phyloP scores from a whole-genome alignment of 2,888 invertebrate genomes.

The Graphium colonna region DNA sequence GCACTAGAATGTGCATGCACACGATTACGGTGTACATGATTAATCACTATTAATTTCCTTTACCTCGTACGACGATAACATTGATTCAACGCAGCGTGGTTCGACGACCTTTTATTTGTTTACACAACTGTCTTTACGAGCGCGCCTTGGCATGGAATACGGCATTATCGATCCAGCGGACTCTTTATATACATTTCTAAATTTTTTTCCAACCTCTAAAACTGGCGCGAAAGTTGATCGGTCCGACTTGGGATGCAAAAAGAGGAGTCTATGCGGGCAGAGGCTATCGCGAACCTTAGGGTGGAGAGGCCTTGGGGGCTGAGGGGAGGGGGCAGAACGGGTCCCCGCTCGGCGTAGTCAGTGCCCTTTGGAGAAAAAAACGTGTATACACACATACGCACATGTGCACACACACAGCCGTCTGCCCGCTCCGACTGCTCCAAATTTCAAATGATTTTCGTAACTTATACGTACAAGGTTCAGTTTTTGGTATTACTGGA shows the following conservation, averaged over 20 bases:
- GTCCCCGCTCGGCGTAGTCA: too few species aligned
- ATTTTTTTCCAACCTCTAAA: conserved; percentile 22
- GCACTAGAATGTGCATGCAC: too few species aligned
- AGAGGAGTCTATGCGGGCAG: conserved; percentile 43
- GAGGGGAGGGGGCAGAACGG: conserved; percentile 66
- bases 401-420: too few species aligned
- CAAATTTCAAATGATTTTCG: too few species aligned
- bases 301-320: conserved; percentile 73
- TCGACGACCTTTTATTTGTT: neutral
- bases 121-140: neutral
- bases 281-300: conserved; percentile 70
- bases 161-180: too few species aligned
- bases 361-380: conserved; percentile 34
- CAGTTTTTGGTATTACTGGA: too few species aligned
- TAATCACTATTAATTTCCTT: too few species aligned
- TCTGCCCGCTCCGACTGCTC: too few species aligned
- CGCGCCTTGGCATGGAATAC: neutral
- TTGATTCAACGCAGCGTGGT: neutral
- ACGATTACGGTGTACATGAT: too few species aligned
- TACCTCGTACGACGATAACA: neutral
- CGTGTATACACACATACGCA: too few species aligned
- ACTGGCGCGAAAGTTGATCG: conserved; percentile 53
- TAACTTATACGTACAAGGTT: too few species aligned
- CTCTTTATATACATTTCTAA: neutral
- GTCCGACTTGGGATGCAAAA: conserved; percentile 22